Percentiles rank a stretch among this genome's conserved stretches.
Conservation (phyloP, 2,797 vertebrate species). For the Xenentodon cancila region DNA sequence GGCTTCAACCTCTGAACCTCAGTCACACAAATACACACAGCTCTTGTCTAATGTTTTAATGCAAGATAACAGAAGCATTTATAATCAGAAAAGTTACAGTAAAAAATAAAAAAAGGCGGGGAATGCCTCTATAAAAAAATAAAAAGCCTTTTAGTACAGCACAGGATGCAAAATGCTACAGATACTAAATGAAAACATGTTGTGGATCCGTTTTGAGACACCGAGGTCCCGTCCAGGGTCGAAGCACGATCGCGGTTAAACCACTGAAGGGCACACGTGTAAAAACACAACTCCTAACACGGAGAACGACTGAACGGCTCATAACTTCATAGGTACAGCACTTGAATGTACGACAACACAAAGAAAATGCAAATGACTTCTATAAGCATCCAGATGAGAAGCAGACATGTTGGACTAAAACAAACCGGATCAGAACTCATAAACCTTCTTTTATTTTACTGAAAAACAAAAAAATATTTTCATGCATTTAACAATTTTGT, state of each 20-base stretch:
- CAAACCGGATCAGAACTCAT: background rate
- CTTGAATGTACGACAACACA: background rate
- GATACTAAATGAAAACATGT: background rate
- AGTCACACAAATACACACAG: slow-evolving; percentile 3
- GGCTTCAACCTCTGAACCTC: background rate
- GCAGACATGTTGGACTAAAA: background rate
- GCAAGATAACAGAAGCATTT: slow-evolving; percentile 56
- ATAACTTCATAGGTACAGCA: background rate
- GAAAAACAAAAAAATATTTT: background rate
- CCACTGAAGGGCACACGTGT: too few species aligned
- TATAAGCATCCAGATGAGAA: slow-evolving; percentile 3
- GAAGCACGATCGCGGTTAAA: too few species aligned
- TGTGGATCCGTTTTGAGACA: too few species aligned
- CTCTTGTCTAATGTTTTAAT: slow-evolving; percentile 50
- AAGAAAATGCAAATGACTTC: background rate
- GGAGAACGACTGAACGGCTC: background rate
- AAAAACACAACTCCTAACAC: background rate
- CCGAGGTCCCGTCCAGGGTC: too few species aligned
- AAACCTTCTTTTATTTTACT: background rate
- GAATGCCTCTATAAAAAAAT: slow-evolving; percentile 38
- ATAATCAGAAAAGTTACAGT: slow-evolving; percentile 57
- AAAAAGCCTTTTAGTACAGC: slow-evolving; percentile 22
- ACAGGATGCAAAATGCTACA: slow-evolving; percentile 26
- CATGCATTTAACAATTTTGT: slow-evolving; percentile 4
- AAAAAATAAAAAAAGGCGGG: slow-evolving; percentile 28